Base-by-base conservation (phyloP, 2,113 vertebrate genomes). In the Lamprotornis superbus region DNA sequence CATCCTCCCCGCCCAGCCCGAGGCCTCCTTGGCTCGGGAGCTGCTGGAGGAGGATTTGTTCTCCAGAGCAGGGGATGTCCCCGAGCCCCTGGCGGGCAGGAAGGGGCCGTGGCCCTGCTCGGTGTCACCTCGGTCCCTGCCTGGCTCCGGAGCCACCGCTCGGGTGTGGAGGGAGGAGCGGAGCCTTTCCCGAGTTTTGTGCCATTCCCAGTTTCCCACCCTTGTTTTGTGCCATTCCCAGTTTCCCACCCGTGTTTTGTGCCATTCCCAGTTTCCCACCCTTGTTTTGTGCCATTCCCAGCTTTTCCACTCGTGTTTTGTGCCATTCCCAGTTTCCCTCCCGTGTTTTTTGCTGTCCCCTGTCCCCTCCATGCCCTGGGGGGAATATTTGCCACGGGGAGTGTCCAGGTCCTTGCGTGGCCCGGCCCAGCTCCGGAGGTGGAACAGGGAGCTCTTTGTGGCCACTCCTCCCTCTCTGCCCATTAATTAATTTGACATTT, bases 401-500 rank as follows among this genome's bases (percentile, higher is more conserved):
- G 21, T 0, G 5, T 8, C 50, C 60, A 0, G 31, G 1, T 37
- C 4, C 22, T 10, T 44, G 2, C 44, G 47, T 3, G 25, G 55
- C 27, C 19, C 15, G 15, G 47, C 37, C 47, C 7, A 12, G 92
- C 84, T 21, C n/a, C 0, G 5, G 79, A n/a, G 80, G 28, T 65
- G 84, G 39, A 69, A n/a, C 93, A 31, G 35, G 79, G 68, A 25
- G 60, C 35, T 56, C 23, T 50, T 50, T 24, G 64, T 22, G 89
- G 80, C 78, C 19, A 0, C 5, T 4, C 74, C 18, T 55, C 21
- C 71, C 42, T 78, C 86, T 35, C 67, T 53, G 69, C 49, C 69
- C 33, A 12, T 87, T 75, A 82, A 94, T 94, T 87, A 63, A 84
- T 75, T 33, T 71, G 92, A 80, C 94, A 68, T 89, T 92, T 84